phyloP scores from a whole-genome alignment of 64 coral and sea anemone species.

The Astreopora myriophthalma region DNA sequence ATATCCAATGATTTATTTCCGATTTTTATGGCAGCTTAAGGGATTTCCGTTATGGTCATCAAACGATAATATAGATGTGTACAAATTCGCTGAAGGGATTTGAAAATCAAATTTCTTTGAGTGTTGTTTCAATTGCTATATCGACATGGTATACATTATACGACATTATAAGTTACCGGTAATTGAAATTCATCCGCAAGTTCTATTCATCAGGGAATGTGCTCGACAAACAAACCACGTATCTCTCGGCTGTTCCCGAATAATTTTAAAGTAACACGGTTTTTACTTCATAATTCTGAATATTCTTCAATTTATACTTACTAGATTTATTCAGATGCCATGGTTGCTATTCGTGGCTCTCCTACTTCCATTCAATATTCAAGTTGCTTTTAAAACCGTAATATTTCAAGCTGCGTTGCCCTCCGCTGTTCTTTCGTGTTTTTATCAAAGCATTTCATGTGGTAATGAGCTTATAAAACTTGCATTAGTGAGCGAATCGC shows the following conservation, averaged over 20 bases:
- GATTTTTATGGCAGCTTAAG: not conserved
- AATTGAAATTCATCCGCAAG: conserved; percentile 35
- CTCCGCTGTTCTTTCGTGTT: not conserved
- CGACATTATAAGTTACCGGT: no score
- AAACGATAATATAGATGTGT: not conserved
- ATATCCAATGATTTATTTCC: not conserved
- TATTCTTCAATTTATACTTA: not conserved
- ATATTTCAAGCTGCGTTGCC: conserved; percentile 7
- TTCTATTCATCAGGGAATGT: not conserved
- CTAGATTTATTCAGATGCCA: not conserved
- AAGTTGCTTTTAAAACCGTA: not conserved
- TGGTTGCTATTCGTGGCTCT: not conserved
- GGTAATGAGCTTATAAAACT: not conserved
- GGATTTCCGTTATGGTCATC: not conserved
- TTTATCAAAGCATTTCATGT: not conserved
- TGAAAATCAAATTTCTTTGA: conserved; percentile 17
- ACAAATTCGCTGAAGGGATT: not conserved
- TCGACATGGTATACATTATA: no score
- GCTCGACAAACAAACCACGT: conserved; percentile 7
- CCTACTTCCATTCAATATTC: not conserved
- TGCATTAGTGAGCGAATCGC: not conserved
- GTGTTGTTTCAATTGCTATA: not conserved
- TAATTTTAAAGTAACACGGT: no score
- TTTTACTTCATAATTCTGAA: no score
- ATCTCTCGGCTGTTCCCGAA: no score